Evolutionary conservation across 2,797 vertebrate genomes (phyloP), one percentile per base, ranked within the genome.

Genomic region (Chaunax sp.): DNA sequence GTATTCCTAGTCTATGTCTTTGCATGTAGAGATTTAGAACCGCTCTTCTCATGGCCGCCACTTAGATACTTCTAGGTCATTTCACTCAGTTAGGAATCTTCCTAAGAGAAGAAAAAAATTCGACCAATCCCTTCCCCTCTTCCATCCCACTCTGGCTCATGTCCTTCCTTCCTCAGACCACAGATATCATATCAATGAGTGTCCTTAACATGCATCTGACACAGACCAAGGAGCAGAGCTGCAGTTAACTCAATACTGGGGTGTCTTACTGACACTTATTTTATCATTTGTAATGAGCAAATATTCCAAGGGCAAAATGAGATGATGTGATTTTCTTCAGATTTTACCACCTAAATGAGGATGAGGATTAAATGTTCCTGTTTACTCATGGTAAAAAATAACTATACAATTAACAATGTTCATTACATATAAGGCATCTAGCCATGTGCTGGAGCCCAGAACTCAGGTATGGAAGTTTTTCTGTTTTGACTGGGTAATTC

Each of bases 201-300:
- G 82, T 92, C 79, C 78, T 82, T 85, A 87, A 88, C 76, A 81
- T 56, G 69, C 86, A 76, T 73, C 72, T 70, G 51, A 79, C 54
- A 60, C 45, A 54, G 64, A 73, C 20, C 71, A 60, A n/a, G 43
- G 33, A 78, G 49, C 44, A 65, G 46, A 37, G 49, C 59, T 65
- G 69, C 49, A 67, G 9, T 69, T 71, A 64, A 55, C 53, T 69
- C 23, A 9, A 50, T 35, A 56, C 49, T 22, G 25, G 30, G 44
- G 38, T n/a, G 13, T 68, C 63, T 66, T 62, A 80, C 68, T 78
- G 68, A n/a, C 9, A 22, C 13, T 10, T 46, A 65, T 79, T n/a
- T 79, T 62, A 70, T 81, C 37, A 47, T 58, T 43, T 19, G 15
- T 53, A 60, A 56, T 61, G 37, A 76, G 58, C 61, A 74, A 50